Percentiles rank a stretch among this genome's conserved stretches.
Evolutionary conservation across 2,888 invertebrate species (phyloP).

Genomic region (Zele albiditarsus): DNA sequence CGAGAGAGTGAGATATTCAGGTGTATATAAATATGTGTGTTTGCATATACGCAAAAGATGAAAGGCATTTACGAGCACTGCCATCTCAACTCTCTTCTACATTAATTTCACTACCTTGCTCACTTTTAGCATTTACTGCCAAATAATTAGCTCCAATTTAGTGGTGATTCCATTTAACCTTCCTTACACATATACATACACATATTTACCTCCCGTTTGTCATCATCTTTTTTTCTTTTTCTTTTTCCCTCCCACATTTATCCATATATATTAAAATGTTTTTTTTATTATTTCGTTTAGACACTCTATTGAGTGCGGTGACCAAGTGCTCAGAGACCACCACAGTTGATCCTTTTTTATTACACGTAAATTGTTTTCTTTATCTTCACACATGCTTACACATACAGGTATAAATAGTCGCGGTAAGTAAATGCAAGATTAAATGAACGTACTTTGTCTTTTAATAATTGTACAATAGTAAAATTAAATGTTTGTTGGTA

Average conservation of each 20-base stretch:
- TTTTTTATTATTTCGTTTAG: slow-evolving; percentile 2
- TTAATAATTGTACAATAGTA: background rate
- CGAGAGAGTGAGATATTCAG: slow-evolving; percentile 63
- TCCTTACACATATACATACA: slow-evolving; percentile 26
- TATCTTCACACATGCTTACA: slow-evolving; percentile 57
- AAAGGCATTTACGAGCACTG: slow-evolving; percentile 40
- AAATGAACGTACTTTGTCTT: background rate
- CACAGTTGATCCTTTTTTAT: slow-evolving; percentile 64
- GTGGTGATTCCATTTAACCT: slow-evolving; percentile 58
- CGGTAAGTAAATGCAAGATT: background rate
- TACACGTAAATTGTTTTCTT: slow-evolving; percentile 69
- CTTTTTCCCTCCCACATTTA: background rate
- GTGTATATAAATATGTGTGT: slow-evolving; percentile 28
- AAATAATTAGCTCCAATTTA: slow-evolving; percentile 71
- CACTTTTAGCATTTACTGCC: slow-evolving; percentile 62
- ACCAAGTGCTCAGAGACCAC: slow-evolving; percentile 54
- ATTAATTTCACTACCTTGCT: slow-evolving; percentile 27
- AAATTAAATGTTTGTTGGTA: too few species aligned
- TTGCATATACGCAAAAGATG: background rate
- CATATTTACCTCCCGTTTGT: background rate
- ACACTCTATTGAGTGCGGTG: slow-evolving; percentile 1
- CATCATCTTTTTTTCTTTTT: background rate
- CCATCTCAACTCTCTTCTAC: slow-evolving; percentile 40
- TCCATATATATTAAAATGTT: slow-evolving; percentile 13
- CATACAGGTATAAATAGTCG: background rate